Base-by-base conservation (phyloP, 2,888 invertebrate species). In the Himalopsyche japonica region DNA sequence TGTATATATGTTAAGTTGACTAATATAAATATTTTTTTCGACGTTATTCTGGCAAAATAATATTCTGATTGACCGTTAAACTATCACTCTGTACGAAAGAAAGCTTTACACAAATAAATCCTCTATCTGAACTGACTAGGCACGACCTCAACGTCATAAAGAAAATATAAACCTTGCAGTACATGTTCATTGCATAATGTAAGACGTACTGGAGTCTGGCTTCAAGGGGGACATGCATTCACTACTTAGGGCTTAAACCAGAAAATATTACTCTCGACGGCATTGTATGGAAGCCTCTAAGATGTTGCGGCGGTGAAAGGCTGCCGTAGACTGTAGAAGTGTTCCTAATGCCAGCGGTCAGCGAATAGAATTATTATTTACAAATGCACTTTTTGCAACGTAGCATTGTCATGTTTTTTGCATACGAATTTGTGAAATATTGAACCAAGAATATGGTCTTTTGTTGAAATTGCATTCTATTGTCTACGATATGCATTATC, bases 201-300 rank as follows among this genome's bases (percentile, higher is more conserved):
- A 80, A 49, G 82, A 79, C 27, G 76, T 76, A 27, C 47, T 37
- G 15, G 70, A 70, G 70, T 70, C 79, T 47, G 78, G 83, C 81
- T 82, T 82, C 78, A 82, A 83, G 81, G 76, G 85, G 85, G 85
- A 85, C 86, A 86, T 86, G 86, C 84, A 86, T 86, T 86, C 84
- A 84, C 81, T 85, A 85, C 86, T 86, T 85, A 86, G 84, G 76
- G 82, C 85, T 85, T 86, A 86, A 86, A 86, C 81, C 86, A 81
- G 86, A 86, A 86, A 86, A 86, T 86, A 86, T 86, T 86, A 83
- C 86, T 78, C 86, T 86, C 83, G 83, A 81, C 81, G 82, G 85
- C 86, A 86, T 86, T 86, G 86, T 86, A 83, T 49, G 77, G 77
- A 30, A 79, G 81, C 79, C 80, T 20, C 79, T 43, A 76, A 77